Conservation (phyloP, 64 coral and sea anemone genomes). For the Anthopleura sola region DNA sequence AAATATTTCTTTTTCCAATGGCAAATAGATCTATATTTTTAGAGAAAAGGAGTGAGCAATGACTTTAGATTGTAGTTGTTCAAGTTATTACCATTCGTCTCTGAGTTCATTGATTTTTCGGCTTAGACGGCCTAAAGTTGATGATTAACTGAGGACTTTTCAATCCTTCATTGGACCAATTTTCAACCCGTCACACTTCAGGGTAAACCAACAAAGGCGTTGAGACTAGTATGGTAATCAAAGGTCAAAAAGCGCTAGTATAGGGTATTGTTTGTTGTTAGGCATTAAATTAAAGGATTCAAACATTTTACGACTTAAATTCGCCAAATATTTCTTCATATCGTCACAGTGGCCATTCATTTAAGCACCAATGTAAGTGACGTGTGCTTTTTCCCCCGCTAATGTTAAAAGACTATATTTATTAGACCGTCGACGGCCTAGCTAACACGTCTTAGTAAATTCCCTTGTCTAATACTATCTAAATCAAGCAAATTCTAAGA, state of each 20-base stretch:
- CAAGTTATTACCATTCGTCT: not conserved
- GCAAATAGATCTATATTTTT: not conserved
- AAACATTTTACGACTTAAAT: conserved; percentile 1
- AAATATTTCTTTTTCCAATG: not conserved
- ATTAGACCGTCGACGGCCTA: not conserved
- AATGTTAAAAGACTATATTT: not conserved
- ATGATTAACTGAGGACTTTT: conserved; percentile 8
- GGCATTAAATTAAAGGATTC: conserved; percentile 12
- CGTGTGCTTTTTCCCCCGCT: not conserved
- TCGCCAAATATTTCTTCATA: not conserved
- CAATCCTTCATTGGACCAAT: conserved; percentile 17
- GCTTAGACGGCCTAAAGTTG: not conserved
- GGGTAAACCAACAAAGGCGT: conserved; percentile 13
- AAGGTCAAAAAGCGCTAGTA: conserved; percentile 18
- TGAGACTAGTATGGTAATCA: conserved; percentile 15
- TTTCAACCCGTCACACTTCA: conserved; percentile 24
- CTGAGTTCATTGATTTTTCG: not conserved
- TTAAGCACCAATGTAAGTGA: not conserved
- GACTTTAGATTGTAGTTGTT: not conserved
- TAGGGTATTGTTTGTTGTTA: conserved; percentile 15
- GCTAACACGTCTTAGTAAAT: not conserved
- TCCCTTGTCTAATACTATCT: not conserved
- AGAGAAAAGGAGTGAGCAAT: not conserved
- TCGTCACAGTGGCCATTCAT: not conserved
- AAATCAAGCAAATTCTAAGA: not conserved